Conservation (phyloP, 2,888 invertebrate genomes). For the Aleiodes alternator region DNA sequence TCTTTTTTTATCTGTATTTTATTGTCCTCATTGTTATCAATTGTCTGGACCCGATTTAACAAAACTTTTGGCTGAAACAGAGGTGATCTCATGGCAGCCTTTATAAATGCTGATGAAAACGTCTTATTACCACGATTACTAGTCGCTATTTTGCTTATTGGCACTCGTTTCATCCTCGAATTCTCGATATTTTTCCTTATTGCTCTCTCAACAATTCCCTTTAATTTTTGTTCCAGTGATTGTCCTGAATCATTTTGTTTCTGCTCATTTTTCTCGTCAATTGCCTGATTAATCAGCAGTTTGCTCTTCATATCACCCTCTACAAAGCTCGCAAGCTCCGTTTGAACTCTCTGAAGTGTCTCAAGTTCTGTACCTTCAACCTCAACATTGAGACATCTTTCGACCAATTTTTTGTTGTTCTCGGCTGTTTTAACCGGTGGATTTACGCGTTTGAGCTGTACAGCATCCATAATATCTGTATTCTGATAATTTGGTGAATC, state of each 20-base stretch:
- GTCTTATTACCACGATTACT: constrained; percentile 49
- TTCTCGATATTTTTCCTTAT: constrained; percentile 68
- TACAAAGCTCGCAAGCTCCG: constrained; percentile 66
- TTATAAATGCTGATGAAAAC: constrained; percentile 62
- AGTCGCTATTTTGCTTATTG: constrained; percentile 39
- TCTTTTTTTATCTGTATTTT: background rate
- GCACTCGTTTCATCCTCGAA: constrained; percentile 45
- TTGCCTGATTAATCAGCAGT: constrained; percentile 43
- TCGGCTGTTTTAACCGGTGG: constrained; percentile 50
- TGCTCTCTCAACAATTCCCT: constrained; percentile 67
- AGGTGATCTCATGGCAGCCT: constrained; percentile 62
- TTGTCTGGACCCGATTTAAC: constrained; percentile 60
- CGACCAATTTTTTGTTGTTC: constrained; percentile 59
- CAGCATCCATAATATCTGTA: constrained; percentile 67
- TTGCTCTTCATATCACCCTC: constrained; percentile 66
- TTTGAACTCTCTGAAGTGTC: constrained; percentile 66
- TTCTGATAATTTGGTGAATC: constrained; percentile 49
- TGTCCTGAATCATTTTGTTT: constrained; percentile 55
- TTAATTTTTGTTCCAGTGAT: constrained; percentile 66
- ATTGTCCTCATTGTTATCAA: background rate
- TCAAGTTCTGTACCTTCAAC: constrained; percentile 68
- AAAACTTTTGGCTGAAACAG: constrained; percentile 69
- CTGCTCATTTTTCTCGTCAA: constrained; percentile 13
- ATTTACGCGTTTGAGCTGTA: constrained; percentile 66
- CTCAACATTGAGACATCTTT: constrained; percentile 70